Evolutionary conservation across 2,113 vertebrate species (phyloP), one percentile per base, ranked within the genome.

Genomic region (Podocnemis expansa): DNA sequence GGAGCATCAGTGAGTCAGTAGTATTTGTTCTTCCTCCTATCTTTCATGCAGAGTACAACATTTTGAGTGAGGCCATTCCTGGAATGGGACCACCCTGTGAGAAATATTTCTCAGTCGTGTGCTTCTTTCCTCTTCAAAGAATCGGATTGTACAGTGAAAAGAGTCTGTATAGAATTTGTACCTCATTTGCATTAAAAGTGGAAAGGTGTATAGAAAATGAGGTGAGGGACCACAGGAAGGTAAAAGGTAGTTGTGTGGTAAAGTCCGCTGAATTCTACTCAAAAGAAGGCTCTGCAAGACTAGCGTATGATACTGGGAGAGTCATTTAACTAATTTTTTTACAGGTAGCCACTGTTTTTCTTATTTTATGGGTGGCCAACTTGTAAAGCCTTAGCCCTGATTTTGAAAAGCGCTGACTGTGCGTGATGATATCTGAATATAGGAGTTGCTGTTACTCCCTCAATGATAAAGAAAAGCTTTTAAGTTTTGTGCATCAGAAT

Each of bases 1-100:
- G 5, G 2, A 3, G 7, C 45, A 38, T 14, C 41, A 0, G n/a
- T n/a, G n/a, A n/a, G 0, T 45, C 80, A 56, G 6, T 80, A 51
- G 4, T 3, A 31, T 25, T 75, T 29, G 24, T 76, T 76, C 70
- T 6, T 38, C 4, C 34, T 80, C 82, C 4, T 13, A 0, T 87
- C 31, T 60, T 86, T 75, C 87, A 89, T n/a, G 5, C n/a, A 0
- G 85, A 38, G 10, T 38, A 5, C 17, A 38, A 80, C 29, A 63
- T 25, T 8, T 73, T 73, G 52, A 38, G 25, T 38, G 24, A 27
- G 52, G 55, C 38, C 24, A 43, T 56, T 81, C 24, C 38, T 56
- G 4, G 10, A 70, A 25, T 81, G 52, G 88, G 34, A 11, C 16
- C 79, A 1, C 5, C 47, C 10, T 5, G 13, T 56, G 3, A 5